phyloP scores from a whole-genome alignment of 2,797 vertebrate species.

The Sebastes melanostomus region DNA sequence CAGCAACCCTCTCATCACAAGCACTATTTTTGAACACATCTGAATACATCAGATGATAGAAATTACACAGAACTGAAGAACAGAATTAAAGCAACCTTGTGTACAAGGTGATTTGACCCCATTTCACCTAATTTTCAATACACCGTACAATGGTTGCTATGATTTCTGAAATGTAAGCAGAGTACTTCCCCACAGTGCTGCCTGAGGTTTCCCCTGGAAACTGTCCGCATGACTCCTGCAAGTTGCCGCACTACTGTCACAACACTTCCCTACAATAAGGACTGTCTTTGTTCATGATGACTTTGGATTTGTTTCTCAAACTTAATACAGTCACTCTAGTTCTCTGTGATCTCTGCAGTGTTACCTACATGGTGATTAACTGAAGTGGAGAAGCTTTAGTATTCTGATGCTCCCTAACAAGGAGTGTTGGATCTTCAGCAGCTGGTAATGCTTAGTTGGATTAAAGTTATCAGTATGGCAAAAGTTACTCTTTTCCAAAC shows the following conservation, averaged over 20 bases:
- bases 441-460: neutral
- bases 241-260: neutral
- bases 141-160: neutral
- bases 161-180: neutral
- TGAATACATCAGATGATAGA: neutral
- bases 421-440: too few species aligned
- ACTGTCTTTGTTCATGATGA: neutral
- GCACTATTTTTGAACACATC: neutral
- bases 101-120: neutral
- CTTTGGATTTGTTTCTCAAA: neutral
- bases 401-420: too few species aligned
- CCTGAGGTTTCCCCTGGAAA: neutral
- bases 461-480: neutral
- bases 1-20: too few species aligned
- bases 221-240: slow-evolving; percentile 19
- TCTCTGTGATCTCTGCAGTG: neutral
- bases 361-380: neutral
- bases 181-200: neutral
- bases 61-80: neutral
- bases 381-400: neutral
- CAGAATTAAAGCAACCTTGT: neutral
- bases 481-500: too few species aligned
- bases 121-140: neutral
- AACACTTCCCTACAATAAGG: neutral
- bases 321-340: neutral